These are phyloP conservation scores for Brachyhypopomus gauderio DNA, from an alignment of 2,113 vertebrate species.

Conservation along the genomic window DNA sequence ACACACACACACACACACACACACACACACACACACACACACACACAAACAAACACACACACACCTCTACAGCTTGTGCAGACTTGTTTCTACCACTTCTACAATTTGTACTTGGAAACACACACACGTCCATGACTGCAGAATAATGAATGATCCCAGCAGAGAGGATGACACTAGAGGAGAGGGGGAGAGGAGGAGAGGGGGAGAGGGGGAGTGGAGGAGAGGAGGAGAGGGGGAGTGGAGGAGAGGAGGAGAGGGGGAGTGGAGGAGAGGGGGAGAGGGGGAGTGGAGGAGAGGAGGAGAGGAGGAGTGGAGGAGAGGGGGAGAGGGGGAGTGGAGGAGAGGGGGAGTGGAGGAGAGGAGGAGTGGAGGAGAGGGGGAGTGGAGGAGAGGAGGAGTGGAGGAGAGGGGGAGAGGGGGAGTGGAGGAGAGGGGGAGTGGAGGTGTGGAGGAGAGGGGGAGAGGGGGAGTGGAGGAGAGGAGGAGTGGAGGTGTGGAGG, in stretches of 20 bases:
- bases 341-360: not conserved
- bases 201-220: not conserved
- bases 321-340: no score
- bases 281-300: not conserved
- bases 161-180: no score
- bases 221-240: not conserved
- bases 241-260: no score
- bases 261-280: not conserved
- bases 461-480: not conserved
- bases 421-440: no score
- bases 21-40: constrained; percentile 33
- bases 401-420: no score
- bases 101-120: no score
- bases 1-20: constrained; percentile 15
- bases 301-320: not conserved
- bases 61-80: not conserved
- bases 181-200: not conserved
- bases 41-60: not conserved
- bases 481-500: not conserved
- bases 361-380: not conserved
- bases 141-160: no score
- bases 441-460: not conserved
- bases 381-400: not conserved
- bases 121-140: not conserved
- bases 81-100: no score